phyloP scores from a whole-genome alignment of 2,797 vertebrate genomes.

The Sebastes trivittatus region DNA sequence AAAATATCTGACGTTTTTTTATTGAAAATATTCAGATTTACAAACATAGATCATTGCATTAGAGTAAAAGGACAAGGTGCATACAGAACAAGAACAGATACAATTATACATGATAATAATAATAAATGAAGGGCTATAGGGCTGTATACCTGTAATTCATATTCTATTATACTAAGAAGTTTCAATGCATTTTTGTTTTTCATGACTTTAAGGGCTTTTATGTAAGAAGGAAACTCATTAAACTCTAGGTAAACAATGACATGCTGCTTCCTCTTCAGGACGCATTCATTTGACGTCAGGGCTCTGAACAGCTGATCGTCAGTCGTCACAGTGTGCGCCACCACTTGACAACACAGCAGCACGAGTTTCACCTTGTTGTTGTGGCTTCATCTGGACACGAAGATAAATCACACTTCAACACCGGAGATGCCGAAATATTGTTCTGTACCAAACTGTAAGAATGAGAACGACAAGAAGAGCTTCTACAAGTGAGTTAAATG shows the following conservation, averaged over 20 bases:
- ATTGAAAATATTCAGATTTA: no score
- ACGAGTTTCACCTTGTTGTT: slow-evolving; percentile 74
- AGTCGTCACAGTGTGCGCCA: slow-evolving; percentile 52
- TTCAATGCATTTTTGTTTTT: no score
- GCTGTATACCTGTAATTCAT: no score
- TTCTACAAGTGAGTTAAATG: slow-evolving; percentile 78
- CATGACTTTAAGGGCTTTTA: no score
- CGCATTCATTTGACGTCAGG: slow-evolving; percentile 30
- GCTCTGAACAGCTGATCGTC: slow-evolving; percentile 56
- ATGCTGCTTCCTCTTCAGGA: background rate
- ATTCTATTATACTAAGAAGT: no score
- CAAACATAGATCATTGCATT: no score
- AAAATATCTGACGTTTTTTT: background rate
- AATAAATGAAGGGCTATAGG: no score
- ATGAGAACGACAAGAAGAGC: slow-evolving; percentile 74
- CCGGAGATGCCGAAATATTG: slow-evolving; percentile 78
- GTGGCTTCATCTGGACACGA: background rate
- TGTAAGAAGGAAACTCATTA: no score
- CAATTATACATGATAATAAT: no score
- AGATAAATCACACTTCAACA: background rate
- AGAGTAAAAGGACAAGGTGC: no score
- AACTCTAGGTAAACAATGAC: background rate
- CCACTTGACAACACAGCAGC: slow-evolving; percentile 41
- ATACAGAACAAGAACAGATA: no score
- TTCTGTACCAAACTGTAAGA: slow-evolving; percentile 76